A percentile compares a stretch with the other conserved stretches of the same genome.
Evolutionary conservation across 2,888 invertebrate species (phyloP).

Genomic region (Drosophila multiciliata): DNA sequence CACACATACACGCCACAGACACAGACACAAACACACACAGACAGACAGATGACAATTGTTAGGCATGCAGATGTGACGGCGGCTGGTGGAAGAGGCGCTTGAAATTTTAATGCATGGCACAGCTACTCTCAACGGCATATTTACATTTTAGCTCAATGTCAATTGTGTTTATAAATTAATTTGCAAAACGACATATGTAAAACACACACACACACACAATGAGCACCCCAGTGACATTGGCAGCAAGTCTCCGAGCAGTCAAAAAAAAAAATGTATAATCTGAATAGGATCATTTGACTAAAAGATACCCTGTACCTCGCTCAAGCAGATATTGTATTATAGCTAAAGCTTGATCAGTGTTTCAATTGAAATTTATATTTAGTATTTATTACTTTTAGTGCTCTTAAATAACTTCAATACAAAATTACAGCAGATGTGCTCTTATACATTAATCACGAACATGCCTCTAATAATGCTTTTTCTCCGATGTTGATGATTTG

Average conservation of each 20-base stretch:
- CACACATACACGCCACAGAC: constrained; percentile 43
- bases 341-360: background rate
- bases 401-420: too few species aligned
- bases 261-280: constrained; percentile 7
- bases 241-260: constrained; percentile 31
- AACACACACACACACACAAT: constrained; percentile 6
- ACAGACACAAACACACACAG: constrained; percentile 30
- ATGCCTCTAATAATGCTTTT: background rate
- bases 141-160: constrained; percentile 81
- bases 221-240: constrained; percentile 57
- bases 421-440: background rate
- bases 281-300: background rate
- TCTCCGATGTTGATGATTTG: background rate
- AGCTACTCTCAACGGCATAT: constrained; percentile 72
- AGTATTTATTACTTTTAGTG: too few species aligned
- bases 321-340: background rate
- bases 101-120: constrained; percentile 77
- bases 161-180: constrained; percentile 82
- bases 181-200: constrained; percentile 78
- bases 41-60: constrained; percentile 47
- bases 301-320: background rate
- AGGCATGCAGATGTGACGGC: constrained; percentile 71
- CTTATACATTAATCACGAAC: background rate
- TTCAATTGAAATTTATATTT: background rate
- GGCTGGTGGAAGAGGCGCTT: constrained; percentile 54